Conservation (phyloP, 2,113 vertebrate species). For the Reinhardtius hippoglossoides region DNA sequence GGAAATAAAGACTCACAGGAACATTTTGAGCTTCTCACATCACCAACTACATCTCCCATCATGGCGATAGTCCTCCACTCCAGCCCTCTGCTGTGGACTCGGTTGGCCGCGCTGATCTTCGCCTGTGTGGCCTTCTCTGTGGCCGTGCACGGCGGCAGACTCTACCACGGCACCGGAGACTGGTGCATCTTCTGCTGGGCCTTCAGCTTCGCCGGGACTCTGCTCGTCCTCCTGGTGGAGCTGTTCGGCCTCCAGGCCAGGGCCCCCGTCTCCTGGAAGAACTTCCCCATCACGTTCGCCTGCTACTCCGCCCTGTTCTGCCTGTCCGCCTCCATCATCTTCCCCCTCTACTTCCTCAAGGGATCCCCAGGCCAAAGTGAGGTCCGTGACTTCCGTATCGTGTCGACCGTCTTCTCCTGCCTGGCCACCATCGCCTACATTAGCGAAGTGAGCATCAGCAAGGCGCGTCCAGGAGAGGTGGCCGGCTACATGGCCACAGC, state of each 20-base stretch:
- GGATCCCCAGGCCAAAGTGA: not conserved
- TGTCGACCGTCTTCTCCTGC: constrained; percentile 87
- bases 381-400: constrained; percentile 78
- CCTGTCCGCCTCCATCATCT: constrained; percentile 90
- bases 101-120: constrained; percentile 84
- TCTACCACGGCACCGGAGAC: constrained; percentile 71
- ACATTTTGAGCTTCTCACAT: not conserved
- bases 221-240: constrained; percentile 88
- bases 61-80: constrained; percentile 83
- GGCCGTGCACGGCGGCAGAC: constrained; percentile 76
- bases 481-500: constrained; percentile 92
- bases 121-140: constrained; percentile 90
- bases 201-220: constrained; percentile 87
- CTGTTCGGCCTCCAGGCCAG: constrained; percentile 83
- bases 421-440: constrained; percentile 87
- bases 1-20: not conserved
- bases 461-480: constrained; percentile 87
- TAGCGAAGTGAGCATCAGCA: constrained; percentile 87
- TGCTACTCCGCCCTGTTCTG: constrained; percentile 90
- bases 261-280: constrained; percentile 89
- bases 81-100: constrained; percentile 85
- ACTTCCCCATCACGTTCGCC: constrained; percentile 92
- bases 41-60: constrained; percentile 16
- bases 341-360: constrained; percentile 86
- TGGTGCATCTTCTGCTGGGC: constrained; percentile 93